Percentiles rank a stretch among this genome's conserved stretches.
Conservation (phyloP, 2,113 vertebrate species). For the Sakesphorus luctuosus region DNA sequence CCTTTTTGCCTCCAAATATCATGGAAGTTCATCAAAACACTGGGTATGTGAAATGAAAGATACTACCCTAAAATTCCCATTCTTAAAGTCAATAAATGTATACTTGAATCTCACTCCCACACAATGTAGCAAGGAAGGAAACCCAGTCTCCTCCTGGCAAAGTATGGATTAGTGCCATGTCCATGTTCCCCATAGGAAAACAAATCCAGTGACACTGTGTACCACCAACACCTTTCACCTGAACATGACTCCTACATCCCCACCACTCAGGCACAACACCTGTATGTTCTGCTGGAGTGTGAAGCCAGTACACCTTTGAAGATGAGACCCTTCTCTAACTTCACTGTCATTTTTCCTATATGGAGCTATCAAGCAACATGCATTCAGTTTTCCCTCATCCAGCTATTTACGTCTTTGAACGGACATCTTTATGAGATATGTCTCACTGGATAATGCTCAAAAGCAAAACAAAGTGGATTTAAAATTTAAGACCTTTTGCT, state of each 20-base stretch:
- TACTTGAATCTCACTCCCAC: background rate
- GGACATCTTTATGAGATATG: background rate
- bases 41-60: background rate
- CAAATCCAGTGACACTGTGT: background rate
- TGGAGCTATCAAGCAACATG: background rate
- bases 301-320: background rate
- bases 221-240: background rate
- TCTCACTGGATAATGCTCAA: background rate
- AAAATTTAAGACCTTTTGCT: background rate
- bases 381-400: background rate
- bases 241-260: background rate
- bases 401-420: background rate
- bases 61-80: background rate
- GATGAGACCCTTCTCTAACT: background rate
- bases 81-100: background rate
- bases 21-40: background rate
- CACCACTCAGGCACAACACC: background rate
- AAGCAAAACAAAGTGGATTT: background rate
- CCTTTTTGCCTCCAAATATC: background rate
- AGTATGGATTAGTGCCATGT: background rate
- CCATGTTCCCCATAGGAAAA: background rate
- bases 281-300: background rate
- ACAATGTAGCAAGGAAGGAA: background rate
- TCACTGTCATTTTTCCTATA: background rate
- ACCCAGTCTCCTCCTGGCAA: background rate